Conservation (phyloP, 2,888 invertebrate species). For the Diaphora mendica region DNA sequence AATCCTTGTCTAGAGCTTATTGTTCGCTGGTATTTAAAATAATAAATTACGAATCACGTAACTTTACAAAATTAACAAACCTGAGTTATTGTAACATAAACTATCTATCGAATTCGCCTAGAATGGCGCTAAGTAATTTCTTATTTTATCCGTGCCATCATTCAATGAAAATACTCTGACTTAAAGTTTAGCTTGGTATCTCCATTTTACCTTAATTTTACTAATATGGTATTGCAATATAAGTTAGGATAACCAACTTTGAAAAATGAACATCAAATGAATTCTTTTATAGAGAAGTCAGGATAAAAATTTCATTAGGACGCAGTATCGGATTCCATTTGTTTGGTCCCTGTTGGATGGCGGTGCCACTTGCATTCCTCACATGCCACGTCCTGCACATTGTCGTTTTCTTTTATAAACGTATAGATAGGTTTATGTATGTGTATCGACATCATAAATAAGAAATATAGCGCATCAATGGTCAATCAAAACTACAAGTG, state of each 20-base stretch:
- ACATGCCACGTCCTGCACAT: constrained; percentile 17
- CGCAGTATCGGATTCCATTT: constrained; percentile 32
- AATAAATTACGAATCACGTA: too few species aligned
- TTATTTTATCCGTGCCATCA: too few species aligned
- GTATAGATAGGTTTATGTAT: not conserved
- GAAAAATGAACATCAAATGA: constrained; percentile 2
- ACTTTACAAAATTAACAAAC: too few species aligned
- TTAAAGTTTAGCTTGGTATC: not conserved
- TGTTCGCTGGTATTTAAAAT: too few species aligned
- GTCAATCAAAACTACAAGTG: not conserved
- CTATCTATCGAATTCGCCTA: not conserved
- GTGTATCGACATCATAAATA: not conserved
- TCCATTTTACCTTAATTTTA: not conserved
- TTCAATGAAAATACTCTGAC: not conserved
- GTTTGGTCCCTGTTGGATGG: constrained; percentile 7
- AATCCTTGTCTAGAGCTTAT: too few species aligned
- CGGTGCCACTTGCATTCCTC: constrained; percentile 30
- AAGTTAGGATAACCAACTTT: not conserved
- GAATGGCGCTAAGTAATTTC: not conserved
- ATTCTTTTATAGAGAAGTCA: constrained; percentile 16
- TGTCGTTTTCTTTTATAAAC: constrained; percentile 13
- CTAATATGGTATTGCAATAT: not conserved
- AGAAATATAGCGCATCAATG: not conserved
- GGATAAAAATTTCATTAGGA: constrained; percentile 40
- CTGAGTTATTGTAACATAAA: not conserved